Conservation (phyloP, 2,797 vertebrate species). For the Tarsius wallacei region DNA sequence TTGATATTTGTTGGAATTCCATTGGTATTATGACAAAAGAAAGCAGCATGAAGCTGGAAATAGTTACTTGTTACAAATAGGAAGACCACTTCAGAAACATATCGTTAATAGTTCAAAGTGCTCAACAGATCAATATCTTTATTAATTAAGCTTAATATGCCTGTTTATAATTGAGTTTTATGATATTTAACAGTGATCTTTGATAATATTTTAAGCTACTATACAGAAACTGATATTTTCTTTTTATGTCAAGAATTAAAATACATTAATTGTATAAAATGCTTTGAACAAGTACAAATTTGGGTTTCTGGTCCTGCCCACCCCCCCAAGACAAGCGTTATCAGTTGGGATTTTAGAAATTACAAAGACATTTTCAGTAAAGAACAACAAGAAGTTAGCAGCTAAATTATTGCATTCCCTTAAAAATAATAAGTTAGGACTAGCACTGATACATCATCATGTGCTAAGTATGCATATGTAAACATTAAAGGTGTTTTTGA, state of each 20-base stretch:
- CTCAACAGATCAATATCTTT: not conserved
- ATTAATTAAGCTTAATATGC: not conserved
- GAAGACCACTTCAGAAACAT: not conserved
- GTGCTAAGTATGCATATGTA: not conserved
- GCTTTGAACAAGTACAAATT: slow-evolving; percentile 38
- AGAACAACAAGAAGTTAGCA: not conserved
- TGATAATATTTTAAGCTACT: slow-evolving; percentile 42
- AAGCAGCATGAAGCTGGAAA: not conserved
- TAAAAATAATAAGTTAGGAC: not conserved
- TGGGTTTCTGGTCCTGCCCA: not conserved
- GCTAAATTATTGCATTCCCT: not conserved
- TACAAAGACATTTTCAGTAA: slow-evolving; percentile 27
- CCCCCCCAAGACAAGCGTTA: not conserved
- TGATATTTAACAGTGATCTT: not conserved
- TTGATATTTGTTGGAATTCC: not conserved
- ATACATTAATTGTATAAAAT: slow-evolving; percentile 43
- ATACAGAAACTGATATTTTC: not conserved
- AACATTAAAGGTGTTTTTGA: not conserved
- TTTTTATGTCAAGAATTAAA: slow-evolving; percentile 18
- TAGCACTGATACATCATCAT: not conserved
- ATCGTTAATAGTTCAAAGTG: not conserved
- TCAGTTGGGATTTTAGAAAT: slow-evolving; percentile 47
- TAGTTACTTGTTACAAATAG: slow-evolving; percentile 18
- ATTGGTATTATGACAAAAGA: not conserved
- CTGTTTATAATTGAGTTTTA: slow-evolving; percentile 36